phyloP scores from a whole-genome alignment of 2,888 invertebrate genomes.

The Glaucopsyche alexis region DNA sequence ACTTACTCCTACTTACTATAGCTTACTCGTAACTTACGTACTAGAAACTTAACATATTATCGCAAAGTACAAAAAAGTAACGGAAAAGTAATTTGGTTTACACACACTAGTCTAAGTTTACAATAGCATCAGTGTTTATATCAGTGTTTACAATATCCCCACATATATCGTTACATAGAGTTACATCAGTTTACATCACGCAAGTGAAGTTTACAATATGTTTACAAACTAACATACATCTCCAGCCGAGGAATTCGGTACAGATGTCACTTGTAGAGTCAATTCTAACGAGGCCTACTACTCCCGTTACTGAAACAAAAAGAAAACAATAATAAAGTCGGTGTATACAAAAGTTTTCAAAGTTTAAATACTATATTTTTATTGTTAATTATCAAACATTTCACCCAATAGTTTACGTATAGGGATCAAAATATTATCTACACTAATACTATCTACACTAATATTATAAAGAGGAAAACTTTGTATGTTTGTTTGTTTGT shows the following conservation, averaged over 20 bases:
- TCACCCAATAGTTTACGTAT: too few species aligned
- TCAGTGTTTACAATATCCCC: constrained; percentile 20
- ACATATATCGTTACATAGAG: constrained; percentile 12
- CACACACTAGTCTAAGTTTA: constrained; percentile 35
- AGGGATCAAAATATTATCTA: too few species aligned
- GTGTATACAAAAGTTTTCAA: not conserved
- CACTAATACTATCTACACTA: too few species aligned
- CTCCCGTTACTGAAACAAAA: constrained; percentile 16
- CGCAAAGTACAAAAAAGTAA: constrained; percentile 39
- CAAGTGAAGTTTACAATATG: not conserved
- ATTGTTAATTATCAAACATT: too few species aligned
- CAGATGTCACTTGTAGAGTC: constrained; percentile 21
- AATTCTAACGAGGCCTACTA: not conserved
- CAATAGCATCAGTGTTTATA: not conserved
- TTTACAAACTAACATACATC: constrained; percentile 3
- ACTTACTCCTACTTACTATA: constrained; percentile 40
- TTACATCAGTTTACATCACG: constrained; percentile 7
- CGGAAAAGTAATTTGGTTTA: constrained; percentile 37
- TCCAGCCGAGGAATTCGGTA: constrained; percentile 18
- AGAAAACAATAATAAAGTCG: not conserved
- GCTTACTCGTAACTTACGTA: constrained; percentile 29
- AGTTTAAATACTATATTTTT: not conserved
- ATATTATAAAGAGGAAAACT: too few species aligned
- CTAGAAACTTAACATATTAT: constrained; percentile 41
- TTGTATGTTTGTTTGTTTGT: too few species aligned